phyloP scores from a whole-genome alignment of 2,797 vertebrate species.

The Hemibagrus guttatus region DNA sequence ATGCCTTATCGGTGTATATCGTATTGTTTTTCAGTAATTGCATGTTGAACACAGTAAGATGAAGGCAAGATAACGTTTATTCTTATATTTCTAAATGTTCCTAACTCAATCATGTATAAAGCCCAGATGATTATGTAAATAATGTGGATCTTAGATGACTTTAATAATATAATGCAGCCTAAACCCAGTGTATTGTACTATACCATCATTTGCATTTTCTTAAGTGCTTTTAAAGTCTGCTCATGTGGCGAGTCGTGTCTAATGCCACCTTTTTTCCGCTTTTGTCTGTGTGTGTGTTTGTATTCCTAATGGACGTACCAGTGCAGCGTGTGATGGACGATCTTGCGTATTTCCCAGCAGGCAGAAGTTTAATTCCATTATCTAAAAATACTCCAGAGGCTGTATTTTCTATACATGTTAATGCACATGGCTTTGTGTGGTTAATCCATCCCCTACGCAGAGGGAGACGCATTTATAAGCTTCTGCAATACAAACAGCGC shows the following conservation, averaged over 20 bases:
- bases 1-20: no score
- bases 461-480: constrained; percentile 6
- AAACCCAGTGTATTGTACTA: neutral
- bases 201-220: neutral
- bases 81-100: neutral
- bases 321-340: constrained; percentile 18
- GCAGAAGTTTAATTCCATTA: constrained; percentile 37
- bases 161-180: neutral
- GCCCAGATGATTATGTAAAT: neutral
- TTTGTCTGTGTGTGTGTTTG: neutral
- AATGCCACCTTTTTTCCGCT: neutral
- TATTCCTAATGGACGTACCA: constrained; percentile 20
- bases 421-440: constrained; percentile 60
- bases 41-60: neutral
- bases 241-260: neutral
- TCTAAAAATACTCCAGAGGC: constrained; percentile 18
- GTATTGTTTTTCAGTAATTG: no score
- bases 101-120: neutral
- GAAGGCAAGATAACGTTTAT: neutral
- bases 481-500: neutral
- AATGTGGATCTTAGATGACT: neutral
- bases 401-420: constrained; percentile 38
- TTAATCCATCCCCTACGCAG: constrained; percentile 41
- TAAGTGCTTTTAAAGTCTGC: constrained; percentile 2
- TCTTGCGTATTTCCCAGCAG: constrained; percentile 5